Conservation (phyloP, 2,888 invertebrate species). For the Diachrysia chrysitis region DNA sequence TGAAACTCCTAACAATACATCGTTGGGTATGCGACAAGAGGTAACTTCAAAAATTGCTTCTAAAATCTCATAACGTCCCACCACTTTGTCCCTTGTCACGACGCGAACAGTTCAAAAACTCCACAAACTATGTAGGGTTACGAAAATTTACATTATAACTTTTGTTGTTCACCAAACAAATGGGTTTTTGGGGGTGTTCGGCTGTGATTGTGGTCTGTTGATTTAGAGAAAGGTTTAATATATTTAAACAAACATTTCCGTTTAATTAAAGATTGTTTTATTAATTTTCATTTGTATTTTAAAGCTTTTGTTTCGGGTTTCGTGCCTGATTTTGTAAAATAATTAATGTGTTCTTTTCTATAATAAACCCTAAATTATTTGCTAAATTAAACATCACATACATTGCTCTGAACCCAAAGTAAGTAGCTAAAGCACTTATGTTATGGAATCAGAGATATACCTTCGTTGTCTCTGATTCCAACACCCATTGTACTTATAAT, state of each 20-base stretch:
- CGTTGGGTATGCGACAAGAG: slow-evolving; percentile 25
- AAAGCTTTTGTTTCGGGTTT: neutral
- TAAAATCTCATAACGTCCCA: slow-evolving; percentile 53
- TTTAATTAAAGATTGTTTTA: neutral
- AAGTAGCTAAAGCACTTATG: too few species aligned
- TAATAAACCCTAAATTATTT: too few species aligned
- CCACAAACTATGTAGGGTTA: slow-evolving; percentile 42
- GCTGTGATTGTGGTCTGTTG: slow-evolving; percentile 8
- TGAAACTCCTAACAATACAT: slow-evolving; percentile 36
- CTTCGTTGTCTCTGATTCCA: too few species aligned
- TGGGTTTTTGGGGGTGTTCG: slow-evolving; percentile 9
- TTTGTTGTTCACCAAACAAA: slow-evolving; percentile 35
- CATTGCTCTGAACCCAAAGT: too few species aligned
- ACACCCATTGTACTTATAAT: too few species aligned
- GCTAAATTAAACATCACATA: too few species aligned
- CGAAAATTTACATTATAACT: slow-evolving; percentile 46
- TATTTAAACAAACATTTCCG: neutral
- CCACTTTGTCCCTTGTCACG: slow-evolving; percentile 36
- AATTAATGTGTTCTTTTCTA: neutral
- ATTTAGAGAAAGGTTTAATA: slow-evolving; percentile 1
- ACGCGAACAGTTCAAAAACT: slow-evolving; percentile 46
- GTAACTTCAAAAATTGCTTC: slow-evolving; percentile 66
- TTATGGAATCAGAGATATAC: too few species aligned
- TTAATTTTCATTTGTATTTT: neutral
- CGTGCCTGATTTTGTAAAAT: neutral